These are phyloP conservation scores for Perccottus glenii DNA, from an alignment of 2,113 vertebrate genomes.

Conservation along the genomic window DNA sequence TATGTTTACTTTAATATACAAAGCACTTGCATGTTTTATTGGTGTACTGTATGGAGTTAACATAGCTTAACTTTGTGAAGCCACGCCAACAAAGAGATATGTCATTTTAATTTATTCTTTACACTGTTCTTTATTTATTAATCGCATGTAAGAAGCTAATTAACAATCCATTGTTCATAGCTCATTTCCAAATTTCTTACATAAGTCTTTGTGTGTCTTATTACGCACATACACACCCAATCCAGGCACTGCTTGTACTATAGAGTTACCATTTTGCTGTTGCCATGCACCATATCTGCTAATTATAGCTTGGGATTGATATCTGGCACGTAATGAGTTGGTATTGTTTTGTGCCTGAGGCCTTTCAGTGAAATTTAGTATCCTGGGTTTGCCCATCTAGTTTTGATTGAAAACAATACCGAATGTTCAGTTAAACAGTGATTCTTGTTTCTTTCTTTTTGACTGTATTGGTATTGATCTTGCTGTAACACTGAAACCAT, in stretches of 20 bases:
- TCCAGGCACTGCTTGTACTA: slow-evolving; percentile 2
- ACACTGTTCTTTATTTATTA: background rate
- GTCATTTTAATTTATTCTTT: background rate
- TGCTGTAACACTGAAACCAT: slow-evolving; percentile 10
- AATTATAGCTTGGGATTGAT: slow-evolving; percentile 46
- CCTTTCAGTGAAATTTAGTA: slow-evolving; percentile 2
- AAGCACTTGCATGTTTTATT: too few species aligned
- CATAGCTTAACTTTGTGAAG: too few species aligned
- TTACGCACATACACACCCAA: slow-evolving; percentile 18
- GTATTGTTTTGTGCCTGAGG: slow-evolving; percentile 12
- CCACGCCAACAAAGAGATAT: background rate
- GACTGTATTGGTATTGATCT: slow-evolving; percentile 9
- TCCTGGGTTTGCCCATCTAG: background rate
- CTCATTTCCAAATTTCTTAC: slow-evolving; percentile 7
- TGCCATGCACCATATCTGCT: slow-evolving; percentile 21
- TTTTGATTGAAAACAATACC: too few species aligned
- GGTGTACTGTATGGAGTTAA: too few species aligned
- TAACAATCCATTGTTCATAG: background rate
- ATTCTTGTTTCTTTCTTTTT: too few species aligned
- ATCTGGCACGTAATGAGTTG: slow-evolving; percentile 18
- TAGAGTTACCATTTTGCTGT: slow-evolving; percentile 48
- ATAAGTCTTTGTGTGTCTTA: slow-evolving; percentile 17
- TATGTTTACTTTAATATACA: too few species aligned
- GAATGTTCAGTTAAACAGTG: too few species aligned
- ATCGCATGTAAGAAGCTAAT: background rate